Evolutionary conservation across 2,113 vertebrate genomes (phyloP).

Genomic region (Ammodytes marinus): DNA sequence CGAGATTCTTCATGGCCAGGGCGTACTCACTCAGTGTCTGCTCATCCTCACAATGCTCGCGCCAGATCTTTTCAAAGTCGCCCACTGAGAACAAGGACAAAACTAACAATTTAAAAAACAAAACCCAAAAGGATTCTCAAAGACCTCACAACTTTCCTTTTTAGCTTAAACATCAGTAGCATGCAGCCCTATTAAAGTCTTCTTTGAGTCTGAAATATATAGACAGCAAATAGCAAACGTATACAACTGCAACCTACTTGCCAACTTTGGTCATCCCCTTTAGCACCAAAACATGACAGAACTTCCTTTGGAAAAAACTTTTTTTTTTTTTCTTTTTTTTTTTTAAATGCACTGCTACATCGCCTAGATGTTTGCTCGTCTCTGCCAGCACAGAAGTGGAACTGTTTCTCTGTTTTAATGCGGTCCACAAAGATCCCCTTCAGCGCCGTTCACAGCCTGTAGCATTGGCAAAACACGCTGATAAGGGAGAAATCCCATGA

Average conservation of each 20-base stretch:
- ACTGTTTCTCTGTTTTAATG: slow-evolving; percentile 25
- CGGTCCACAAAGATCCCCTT: slow-evolving; percentile 24
- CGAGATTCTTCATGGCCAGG: slow-evolving; percentile 98
- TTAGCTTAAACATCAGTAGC: background rate
- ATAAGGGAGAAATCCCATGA: slow-evolving; percentile 70
- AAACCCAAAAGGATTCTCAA: background rate
- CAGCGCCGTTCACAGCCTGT: slow-evolving; percentile 32
- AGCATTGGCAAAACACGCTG: slow-evolving; percentile 40
- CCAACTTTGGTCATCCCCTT: slow-evolving; percentile 26
- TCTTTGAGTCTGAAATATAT: background rate
- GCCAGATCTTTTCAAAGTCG: slow-evolving; percentile 99
- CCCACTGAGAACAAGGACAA: slow-evolving; percentile 86
- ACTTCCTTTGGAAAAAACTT: background rate
- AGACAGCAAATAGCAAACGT: slow-evolving; percentile 3
- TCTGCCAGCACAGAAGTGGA: slow-evolving; percentile 32
- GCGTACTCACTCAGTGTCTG: slow-evolving; percentile 97
- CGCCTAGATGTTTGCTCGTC: background rate
- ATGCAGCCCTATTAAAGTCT: background rate
- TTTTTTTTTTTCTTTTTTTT: no score
- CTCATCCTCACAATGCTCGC: slow-evolving; percentile 97
- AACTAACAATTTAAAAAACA: background rate
- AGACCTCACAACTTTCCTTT: background rate
- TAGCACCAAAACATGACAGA: slow-evolving; percentile 6
- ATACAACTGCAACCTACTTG: slow-evolving; percentile 62
- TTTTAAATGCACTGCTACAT: background rate